Evolutionary conservation across 92 coral and sea anemone genomes (phyloP).

Genomic region (Desmophyllum pertusum): DNA sequence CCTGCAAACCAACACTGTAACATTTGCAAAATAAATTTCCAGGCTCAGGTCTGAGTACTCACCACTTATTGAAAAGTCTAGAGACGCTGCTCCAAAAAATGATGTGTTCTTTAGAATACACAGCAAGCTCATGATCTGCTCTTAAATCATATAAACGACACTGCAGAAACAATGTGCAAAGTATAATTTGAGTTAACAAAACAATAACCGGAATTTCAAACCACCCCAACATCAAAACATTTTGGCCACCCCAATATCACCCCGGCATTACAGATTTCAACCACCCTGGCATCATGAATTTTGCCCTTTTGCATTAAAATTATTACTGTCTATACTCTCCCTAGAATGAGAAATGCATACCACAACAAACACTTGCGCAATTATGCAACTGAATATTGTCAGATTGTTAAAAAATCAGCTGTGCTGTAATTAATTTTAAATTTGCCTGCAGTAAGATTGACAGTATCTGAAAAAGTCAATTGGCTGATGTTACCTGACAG

Average conservation of each 20-base stretch:
- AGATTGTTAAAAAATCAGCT: too few species aligned
- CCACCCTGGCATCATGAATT: too few species aligned
- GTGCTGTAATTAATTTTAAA: too few species aligned
- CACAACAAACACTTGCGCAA: too few species aligned
- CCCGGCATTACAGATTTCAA: too few species aligned
- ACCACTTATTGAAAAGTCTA: slow-evolving; percentile 91
- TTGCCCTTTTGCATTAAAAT: too few species aligned
- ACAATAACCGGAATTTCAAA: too few species aligned
- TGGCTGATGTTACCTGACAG: background rate
- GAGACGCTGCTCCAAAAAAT: slow-evolving; percentile 87
- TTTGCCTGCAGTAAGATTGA: background rate
- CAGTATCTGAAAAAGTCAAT: background rate
- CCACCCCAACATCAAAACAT: too few species aligned
- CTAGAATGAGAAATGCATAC: too few species aligned
- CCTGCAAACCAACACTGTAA: background rate
- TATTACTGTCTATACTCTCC: too few species aligned
- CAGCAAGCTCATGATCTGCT: slow-evolving; percentile 87
- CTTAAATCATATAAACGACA: slow-evolving; percentile 85
- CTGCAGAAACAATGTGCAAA: slow-evolving; percentile 36
- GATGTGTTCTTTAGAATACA: slow-evolving; percentile 76
- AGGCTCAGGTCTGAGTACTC: slow-evolving; percentile 3
- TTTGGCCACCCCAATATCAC: too few species aligned
- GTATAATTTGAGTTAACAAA: background rate
- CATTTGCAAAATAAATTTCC: background rate
- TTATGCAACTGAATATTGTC: too few species aligned